Conservation (phyloP, 2,888 invertebrate genomes). For the Lydus trimaculatus region DNA sequence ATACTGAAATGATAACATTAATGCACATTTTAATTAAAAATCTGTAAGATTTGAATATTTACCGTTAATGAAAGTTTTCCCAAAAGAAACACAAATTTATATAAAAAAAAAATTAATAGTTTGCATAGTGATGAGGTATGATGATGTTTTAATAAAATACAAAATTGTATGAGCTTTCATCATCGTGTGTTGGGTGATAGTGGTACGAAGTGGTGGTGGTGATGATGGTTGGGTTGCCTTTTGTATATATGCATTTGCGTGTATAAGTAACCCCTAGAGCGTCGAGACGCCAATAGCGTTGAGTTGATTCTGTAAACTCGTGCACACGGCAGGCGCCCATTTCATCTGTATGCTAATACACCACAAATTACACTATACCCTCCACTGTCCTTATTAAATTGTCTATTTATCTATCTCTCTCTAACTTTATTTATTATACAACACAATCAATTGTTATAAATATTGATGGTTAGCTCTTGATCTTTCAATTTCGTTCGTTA, state of each 20-base stretch:
- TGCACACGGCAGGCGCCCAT: conserved; percentile 22
- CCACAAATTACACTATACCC: conserved; percentile 37
- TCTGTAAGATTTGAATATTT: too few species aligned
- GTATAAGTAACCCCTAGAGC: conserved; percentile 14
- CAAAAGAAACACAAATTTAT: background rate
- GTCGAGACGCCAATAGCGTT: conserved; percentile 28
- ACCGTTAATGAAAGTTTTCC: background rate
- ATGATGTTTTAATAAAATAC: background rate
- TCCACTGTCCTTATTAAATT: conserved; percentile 30
- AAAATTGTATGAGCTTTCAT: conserved; percentile 1
- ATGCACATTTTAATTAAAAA: background rate
- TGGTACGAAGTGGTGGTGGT: too few species aligned
- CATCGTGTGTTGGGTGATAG: background rate
- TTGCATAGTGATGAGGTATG: background rate
- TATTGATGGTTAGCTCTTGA: conserved; percentile 17
- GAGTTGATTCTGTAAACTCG: conserved; percentile 16
- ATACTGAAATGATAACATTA: too few species aligned
- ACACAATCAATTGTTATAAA: conserved; percentile 33
- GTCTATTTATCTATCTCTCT: background rate
- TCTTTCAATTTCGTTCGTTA: background rate
- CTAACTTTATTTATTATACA: conserved; percentile 25
- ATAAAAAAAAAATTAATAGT: background rate
- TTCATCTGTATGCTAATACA: conserved; percentile 44
- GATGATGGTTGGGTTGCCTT: conserved; percentile 1
- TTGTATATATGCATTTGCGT: conserved; percentile 8